Conservation (phyloP, 1,140 invertebrate genomes). For the Aphis gossypii region DNA sequence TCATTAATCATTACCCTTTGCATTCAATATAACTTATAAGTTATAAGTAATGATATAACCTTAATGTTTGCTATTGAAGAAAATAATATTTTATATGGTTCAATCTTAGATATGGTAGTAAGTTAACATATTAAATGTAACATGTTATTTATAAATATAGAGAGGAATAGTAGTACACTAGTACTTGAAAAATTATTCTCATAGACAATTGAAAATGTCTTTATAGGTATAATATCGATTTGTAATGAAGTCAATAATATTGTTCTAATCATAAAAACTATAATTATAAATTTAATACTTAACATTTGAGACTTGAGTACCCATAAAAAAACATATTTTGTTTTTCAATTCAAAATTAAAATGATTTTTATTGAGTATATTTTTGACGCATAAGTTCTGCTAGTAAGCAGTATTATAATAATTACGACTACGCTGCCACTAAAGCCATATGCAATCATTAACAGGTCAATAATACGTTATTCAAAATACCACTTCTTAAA, state of each 20-base stretch:
- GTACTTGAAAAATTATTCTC: not conserved
- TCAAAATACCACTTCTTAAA: slow-evolving; percentile 16
- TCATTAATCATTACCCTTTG: not conserved
- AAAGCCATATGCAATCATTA: not conserved
- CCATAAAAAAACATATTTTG: not conserved
- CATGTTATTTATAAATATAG: not conserved
- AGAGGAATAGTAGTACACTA: not conserved
- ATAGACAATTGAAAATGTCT: not conserved
- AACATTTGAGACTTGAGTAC: not conserved
- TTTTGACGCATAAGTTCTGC: not conserved
- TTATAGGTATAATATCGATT: not conserved
- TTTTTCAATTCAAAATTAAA: not conserved
- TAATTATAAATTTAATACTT: slow-evolving; percentile 6
- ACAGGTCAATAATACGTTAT: not conserved
- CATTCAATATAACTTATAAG: not conserved
- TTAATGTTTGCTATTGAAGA: not conserved
- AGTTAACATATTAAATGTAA: not conserved
- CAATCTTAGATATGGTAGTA: not conserved
- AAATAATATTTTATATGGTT: not conserved
- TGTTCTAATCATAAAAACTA: not conserved
- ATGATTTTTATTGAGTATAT: not conserved
- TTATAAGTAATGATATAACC: not conserved
- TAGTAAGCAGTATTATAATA: not conserved
- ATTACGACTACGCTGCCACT: not conserved
- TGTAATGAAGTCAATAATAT: not conserved